Evolutionary conservation across 2,797 vertebrate species (phyloP).

Genomic region (Sebastes diploproa): DNA sequence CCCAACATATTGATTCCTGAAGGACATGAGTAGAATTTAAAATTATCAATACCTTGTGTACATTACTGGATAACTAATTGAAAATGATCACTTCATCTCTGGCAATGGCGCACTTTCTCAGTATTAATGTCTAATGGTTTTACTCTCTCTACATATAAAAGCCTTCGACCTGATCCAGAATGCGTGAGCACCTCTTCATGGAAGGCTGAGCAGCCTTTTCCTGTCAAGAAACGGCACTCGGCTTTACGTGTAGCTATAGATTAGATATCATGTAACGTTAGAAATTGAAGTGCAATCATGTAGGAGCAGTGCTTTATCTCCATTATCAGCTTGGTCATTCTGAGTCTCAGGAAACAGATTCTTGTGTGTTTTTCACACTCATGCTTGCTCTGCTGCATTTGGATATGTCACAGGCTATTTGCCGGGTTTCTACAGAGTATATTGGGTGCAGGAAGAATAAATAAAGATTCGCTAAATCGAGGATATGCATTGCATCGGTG

Average conservation of each 20-base stretch:
- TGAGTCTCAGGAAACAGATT: slow-evolving; percentile 2
- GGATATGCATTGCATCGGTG: not conserved
- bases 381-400: not conserved
- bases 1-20: not conserved
- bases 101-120: not conserved
- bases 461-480: not conserved
- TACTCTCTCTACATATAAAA: not conserved
- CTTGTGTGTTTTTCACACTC: not conserved
- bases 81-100: not conserved
- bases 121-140: not conserved
- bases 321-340: not conserved
- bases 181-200: not conserved
- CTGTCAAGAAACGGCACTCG: not conserved
- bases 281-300: not conserved
- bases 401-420: not conserved
- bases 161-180: not conserved
- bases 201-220: not conserved
- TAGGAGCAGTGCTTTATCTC: not conserved
- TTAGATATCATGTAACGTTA: not conserved
- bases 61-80: not conserved
- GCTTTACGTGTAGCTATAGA: not conserved
- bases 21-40: not conserved
- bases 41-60: not conserved
- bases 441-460: not conserved
- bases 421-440: not conserved